Evolutionary conservation across 2,113 vertebrate species (phyloP).

Genomic region (Pangasianodon hypophthalmus): DNA sequence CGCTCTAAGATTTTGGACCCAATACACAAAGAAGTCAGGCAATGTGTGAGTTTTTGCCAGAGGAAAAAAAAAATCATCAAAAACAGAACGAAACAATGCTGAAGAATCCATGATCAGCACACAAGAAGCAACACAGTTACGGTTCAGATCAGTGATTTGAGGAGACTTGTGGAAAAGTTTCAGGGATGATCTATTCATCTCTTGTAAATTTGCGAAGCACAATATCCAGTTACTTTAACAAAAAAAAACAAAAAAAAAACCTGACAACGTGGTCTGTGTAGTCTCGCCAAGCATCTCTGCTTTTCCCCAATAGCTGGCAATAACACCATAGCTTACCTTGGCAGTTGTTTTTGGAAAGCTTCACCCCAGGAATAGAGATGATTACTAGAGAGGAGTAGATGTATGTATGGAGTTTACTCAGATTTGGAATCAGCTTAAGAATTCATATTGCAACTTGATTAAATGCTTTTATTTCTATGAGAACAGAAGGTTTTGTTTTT

Average conservation of each 20-base stretch:
- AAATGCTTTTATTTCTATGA: neutral
- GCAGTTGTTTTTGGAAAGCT: conserved; percentile 39
- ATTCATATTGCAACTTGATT: conserved; percentile 12
- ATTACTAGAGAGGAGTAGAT: conserved; percentile 34
- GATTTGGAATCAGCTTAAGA: conserved; percentile 15
- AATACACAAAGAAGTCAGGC: conserved; percentile 19
- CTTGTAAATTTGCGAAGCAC: conserved; percentile 34
- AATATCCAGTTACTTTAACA: conserved; percentile 43
- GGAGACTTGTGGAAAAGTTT: conserved; percentile 14
- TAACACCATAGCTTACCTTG: conserved; percentile 54
- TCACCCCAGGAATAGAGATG: conserved; percentile 37
- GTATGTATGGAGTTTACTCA: conserved; percentile 13
- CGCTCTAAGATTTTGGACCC: neutral
- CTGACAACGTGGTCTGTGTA: conserved; percentile 49
- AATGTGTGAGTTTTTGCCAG: conserved; percentile 15
- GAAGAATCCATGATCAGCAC: neutral
- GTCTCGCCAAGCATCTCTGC: conserved; percentile 48
- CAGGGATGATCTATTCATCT: conserved; percentile 27
- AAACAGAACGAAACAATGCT: conserved; percentile 23
- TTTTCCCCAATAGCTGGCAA: conserved; percentile 51
- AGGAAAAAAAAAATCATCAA: conserved; percentile 8
- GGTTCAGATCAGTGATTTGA: conserved; percentile 15
- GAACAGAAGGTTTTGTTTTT: neutral
- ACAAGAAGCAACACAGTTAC: neutral
- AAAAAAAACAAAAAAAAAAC: conserved; percentile 8